Evolutionary conservation across 2,113 vertebrate species (phyloP).

Genomic region (Notechis scutatus): DNA sequence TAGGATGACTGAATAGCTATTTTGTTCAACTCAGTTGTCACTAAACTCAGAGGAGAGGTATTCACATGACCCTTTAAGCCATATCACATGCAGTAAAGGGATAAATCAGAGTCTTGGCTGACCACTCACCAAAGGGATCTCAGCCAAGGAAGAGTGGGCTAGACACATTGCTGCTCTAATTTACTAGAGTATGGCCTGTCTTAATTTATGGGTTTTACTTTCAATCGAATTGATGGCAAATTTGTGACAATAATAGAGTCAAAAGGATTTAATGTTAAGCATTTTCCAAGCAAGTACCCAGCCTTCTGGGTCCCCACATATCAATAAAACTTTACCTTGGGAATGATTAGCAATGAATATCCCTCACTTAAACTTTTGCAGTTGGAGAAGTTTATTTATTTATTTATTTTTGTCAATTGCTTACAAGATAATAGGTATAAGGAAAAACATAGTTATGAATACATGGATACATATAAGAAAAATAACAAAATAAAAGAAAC

Average conservation of each 20-base stretch:
- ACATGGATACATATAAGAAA: no score
- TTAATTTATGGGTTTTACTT: neutral
- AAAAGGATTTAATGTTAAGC: neutral
- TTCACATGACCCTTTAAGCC: neutral
- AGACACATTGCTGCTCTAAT: neutral
- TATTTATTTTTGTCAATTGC: no score
- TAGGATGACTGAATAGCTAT: neutral
- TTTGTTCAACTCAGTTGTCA: neutral
- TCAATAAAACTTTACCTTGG: neutral
- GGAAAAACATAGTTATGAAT: no score
- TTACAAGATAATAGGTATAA: no score
- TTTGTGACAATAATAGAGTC: neutral
- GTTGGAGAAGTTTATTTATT: neutral
- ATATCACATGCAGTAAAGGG: neutral
- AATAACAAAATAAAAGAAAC: no score
- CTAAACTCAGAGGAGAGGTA: neutral
- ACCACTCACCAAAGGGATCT: neutral
- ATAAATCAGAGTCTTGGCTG: neutral
- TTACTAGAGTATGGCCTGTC: neutral
- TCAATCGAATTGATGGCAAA: neutral
- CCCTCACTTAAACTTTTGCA: neutral
- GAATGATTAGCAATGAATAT: neutral
- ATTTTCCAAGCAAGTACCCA: neutral
- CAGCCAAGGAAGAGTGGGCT: neutral
- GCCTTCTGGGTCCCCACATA: neutral